phyloP scores from a whole-genome alignment of 2,797 vertebrate species.

The Bradypus variegatus region DNA sequence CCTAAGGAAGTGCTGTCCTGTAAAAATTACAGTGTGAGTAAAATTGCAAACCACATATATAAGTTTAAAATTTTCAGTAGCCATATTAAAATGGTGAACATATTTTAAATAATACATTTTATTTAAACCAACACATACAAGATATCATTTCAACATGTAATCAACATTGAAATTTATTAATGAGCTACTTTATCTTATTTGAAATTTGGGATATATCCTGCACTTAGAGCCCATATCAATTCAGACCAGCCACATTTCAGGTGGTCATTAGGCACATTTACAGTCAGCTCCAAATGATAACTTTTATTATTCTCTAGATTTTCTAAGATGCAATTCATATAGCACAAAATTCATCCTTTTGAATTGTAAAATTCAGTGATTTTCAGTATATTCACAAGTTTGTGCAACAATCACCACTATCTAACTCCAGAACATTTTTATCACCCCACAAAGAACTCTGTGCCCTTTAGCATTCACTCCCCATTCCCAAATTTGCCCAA shows the following conservation, averaged over 20 bases:
- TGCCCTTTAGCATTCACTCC: neutral
- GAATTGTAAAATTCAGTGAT: neutral
- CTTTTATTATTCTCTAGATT: neutral
- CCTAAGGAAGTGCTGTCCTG: neutral
- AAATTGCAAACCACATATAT: neutral
- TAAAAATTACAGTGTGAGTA: neutral
- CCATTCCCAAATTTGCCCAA: neutral
- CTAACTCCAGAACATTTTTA: neutral
- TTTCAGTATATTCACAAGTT: neutral
- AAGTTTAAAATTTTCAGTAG: neutral
- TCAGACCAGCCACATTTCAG: neutral
- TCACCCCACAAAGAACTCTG: neutral
- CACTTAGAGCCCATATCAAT: neutral
- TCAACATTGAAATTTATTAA: neutral
- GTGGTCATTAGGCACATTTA: neutral
- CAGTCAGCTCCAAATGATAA: neutral
- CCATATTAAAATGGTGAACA: neutral
- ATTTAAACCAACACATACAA: neutral
- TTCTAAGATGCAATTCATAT: neutral
- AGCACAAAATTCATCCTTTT: neutral
- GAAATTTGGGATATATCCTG: neutral
- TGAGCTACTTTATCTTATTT: neutral
- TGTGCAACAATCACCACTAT: neutral
- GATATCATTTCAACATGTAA: neutral
- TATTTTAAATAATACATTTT: neutral